These are phyloP conservation scores for Amphipyra tragopoginis DNA, from an alignment of 2,888 invertebrate genomes.

Conservation along the genomic window DNA sequence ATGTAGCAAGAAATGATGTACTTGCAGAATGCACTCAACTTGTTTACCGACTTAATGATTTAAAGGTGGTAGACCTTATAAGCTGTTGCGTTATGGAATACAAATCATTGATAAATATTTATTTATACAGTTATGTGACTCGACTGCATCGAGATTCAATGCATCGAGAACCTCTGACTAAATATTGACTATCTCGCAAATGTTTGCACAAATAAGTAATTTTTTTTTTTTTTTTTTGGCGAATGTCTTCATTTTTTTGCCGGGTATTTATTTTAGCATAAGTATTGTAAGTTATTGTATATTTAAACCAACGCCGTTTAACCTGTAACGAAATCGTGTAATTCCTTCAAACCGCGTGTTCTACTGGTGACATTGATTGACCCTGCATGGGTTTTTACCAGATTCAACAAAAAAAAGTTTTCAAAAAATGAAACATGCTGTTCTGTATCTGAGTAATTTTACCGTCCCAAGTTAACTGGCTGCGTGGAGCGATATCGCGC, in stretches of 20 bases:
- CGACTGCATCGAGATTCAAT: conserved; percentile 12
- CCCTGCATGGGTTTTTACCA: too few species aligned
- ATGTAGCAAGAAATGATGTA: not conserved
- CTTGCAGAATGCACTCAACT: not conserved
- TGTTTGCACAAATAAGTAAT: conserved; percentile 19
- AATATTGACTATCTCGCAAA: conserved; percentile 18
- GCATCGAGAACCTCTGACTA: conserved; percentile 2
- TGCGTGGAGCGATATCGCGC: too few species aligned
- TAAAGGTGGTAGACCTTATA: conserved; percentile 13
- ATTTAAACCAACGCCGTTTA: not conserved
- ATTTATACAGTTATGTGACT: conserved; percentile 19
- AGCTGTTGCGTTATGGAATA: conserved; percentile 11
- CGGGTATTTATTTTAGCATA: conserved; percentile 4
- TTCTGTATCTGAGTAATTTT: too few species aligned
- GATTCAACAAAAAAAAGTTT: too few species aligned
- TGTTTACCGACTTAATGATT: conserved; percentile 9
- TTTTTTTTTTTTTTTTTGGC: conserved; percentile 11
- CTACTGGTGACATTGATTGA: too few species aligned
- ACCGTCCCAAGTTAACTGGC: too few species aligned
- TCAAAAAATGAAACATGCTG: too few species aligned
- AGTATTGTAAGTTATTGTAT: not conserved
- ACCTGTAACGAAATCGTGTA: too few species aligned
- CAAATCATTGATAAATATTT: conserved; percentile 42
- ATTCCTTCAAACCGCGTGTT: too few species aligned
- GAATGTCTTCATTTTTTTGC: too few species aligned